A percentile compares a stretch with the other conserved stretches of the same genome.
phyloP scores from a whole-genome alignment of 2,113 vertebrate genomes.

The Anoplopoma fimbria region DNA sequence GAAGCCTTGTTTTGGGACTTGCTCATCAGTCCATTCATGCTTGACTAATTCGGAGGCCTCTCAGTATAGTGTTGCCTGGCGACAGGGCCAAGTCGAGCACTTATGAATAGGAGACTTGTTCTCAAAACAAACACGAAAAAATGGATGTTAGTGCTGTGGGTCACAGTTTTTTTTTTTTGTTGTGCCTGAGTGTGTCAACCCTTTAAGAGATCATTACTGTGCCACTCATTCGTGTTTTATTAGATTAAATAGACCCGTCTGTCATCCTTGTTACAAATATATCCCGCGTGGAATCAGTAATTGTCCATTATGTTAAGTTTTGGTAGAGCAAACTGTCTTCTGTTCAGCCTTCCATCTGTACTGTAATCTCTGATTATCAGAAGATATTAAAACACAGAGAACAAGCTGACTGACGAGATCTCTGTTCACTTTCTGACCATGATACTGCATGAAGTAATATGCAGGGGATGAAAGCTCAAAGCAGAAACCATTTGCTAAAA shows the following conservation, averaged over 20 bases:
- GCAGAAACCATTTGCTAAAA: constrained; percentile 47
- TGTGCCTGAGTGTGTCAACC: constrained; percentile 8
- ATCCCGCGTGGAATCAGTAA: neutral
- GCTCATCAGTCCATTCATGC: constrained; percentile 66
- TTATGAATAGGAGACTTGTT: constrained; percentile 58
- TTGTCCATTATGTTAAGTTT: neutral
- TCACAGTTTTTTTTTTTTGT: constrained; percentile 41
- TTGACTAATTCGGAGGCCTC: constrained; percentile 62
- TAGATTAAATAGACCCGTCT: constrained; percentile 6
- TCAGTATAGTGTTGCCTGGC: constrained; percentile 66
- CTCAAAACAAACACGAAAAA: constrained; percentile 48
- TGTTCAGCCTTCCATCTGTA: neutral
- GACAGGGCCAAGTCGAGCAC: constrained; percentile 61
- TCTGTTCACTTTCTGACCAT: neutral
- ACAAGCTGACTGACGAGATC: constrained; percentile 27
- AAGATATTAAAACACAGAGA: neutral
- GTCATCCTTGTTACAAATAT: constrained; percentile 3
- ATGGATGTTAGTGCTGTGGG: constrained; percentile 45
- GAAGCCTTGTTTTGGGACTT: constrained; percentile 58
- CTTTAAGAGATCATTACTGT: constrained; percentile 29
- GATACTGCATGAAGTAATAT: constrained; percentile 10
- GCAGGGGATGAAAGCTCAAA: constrained; percentile 21
- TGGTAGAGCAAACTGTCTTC: neutral
- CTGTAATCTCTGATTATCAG: neutral
- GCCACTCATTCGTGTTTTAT: neutral